Evolutionary conservation across 2,888 invertebrate species (phyloP).

Genomic region (Helobdella robusta): DNA sequence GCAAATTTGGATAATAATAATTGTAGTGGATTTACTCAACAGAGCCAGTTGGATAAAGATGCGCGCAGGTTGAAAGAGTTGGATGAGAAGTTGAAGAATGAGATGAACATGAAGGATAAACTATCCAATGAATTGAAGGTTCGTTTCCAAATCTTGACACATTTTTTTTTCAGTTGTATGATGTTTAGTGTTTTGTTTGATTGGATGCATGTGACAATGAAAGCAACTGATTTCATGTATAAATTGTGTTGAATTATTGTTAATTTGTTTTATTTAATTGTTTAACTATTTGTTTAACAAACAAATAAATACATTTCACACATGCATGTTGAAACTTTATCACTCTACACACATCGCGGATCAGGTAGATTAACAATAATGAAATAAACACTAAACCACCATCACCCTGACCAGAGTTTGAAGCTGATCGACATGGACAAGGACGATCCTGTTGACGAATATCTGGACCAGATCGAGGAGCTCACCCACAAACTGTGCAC

Average conservation of each 20-base stretch:
- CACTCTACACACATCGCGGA: too few relatives aligned
- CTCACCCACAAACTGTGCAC: slow-evolving; percentile 44
- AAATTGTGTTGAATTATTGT: too few relatives aligned
- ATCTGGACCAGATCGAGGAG: slow-evolving; percentile 47
- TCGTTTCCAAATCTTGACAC: not conserved
- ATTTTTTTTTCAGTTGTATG: not conserved
- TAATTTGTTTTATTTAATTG: too few relatives aligned
- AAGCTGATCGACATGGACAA: not conserved
- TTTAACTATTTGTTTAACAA: too few relatives aligned
- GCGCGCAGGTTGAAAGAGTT: slow-evolving; percentile 4
- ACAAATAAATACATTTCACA: too few relatives aligned
- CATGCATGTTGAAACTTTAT: too few relatives aligned
- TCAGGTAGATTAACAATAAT: not conserved
- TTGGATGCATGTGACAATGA: too few relatives aligned
- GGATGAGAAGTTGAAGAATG: slow-evolving; percentile 18
- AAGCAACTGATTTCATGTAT: too few relatives aligned
- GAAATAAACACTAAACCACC: not conserved
- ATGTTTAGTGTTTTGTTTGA: too few relatives aligned
- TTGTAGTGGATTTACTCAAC: not conserved
- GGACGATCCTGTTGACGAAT: slow-evolving; percentile 33
- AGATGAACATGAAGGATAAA: slow-evolving; percentile 18
- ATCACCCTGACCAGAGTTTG: not conserved
- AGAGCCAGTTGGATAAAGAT: slow-evolving; percentile 26
- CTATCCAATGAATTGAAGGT: slow-evolving; percentile 16
- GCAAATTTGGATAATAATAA: not conserved